A percentile compares a stretch with the other conserved stretches of the same genome.
These are phyloP conservation scores for Metacarcinus magister DNA, from an alignment of 2,888 invertebrate species.

Conservation along the genomic window DNA sequence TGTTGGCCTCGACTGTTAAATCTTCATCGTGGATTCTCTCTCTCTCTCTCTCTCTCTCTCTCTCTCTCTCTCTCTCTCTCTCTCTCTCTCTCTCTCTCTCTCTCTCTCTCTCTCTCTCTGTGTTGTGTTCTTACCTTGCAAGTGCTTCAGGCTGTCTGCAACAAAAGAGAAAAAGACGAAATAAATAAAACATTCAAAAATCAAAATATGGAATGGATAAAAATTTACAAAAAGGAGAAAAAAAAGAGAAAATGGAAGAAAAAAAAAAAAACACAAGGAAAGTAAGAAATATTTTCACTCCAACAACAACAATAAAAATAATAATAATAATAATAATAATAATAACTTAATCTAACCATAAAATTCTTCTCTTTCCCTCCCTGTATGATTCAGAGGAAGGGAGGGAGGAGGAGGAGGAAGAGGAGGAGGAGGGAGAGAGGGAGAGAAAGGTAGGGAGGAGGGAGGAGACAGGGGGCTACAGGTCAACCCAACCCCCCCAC, in stretches of 20 bases:
- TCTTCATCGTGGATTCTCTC: conserved; percentile 6
- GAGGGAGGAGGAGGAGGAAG: neutral
- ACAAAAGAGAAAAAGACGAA: neutral
- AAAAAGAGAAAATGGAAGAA: neutral
- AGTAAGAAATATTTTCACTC: too few relatives aligned
- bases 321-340: conserved; percentile 27
- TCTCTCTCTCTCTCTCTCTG: conserved; percentile 15
- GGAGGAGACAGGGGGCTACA: neutral
- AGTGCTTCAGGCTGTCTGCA: conserved; percentile 9
- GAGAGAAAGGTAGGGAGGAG: neutral
- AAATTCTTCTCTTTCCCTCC: neutral
- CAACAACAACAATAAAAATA: conserved; percentile 2
- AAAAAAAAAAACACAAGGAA: neutral
- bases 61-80: conserved; percentile 5
- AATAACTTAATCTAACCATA: neutral
- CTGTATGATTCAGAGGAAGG: neutral
- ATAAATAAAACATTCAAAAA: neutral
- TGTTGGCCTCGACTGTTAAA: neutral
- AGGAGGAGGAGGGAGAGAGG: neutral
- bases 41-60: neutral
- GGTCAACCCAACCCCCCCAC: neutral
- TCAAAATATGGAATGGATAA: neutral
- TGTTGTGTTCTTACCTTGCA: neutral
- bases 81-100: conserved; percentile 26
- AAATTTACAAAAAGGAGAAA: neutral